phyloP scores from a whole-genome alignment of 2,888 invertebrate species.

The Macrophya annulata region DNA sequence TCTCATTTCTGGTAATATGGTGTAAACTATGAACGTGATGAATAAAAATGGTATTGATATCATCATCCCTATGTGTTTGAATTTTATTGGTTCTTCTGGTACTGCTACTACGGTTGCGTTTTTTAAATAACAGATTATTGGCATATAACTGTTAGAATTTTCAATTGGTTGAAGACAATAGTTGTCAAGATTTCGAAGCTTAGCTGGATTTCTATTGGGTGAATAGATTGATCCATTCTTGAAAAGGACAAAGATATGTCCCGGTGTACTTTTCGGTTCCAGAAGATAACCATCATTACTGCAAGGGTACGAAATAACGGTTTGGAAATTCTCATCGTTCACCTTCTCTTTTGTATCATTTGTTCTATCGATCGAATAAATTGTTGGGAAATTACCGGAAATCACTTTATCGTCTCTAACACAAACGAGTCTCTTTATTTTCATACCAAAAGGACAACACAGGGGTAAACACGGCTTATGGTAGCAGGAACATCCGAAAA shows the following conservation, averaged over 20 bases:
- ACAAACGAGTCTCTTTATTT: slow-evolving; percentile 13
- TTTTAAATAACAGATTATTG: not conserved
- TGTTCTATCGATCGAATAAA: slow-evolving; percentile 61
- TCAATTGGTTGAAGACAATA: slow-evolving; percentile 65
- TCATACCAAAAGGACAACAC: slow-evolving; percentile 64
- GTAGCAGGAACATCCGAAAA: not conserved
- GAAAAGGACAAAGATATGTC: slow-evolving; percentile 63
- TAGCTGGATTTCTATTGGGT: not conserved
- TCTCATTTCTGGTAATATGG: slow-evolving; percentile 71
- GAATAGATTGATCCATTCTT: slow-evolving; percentile 67
- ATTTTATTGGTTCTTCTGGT: not conserved
- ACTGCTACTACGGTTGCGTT: not conserved
- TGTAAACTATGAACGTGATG: slow-evolving; percentile 74
- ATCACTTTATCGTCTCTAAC: slow-evolving; percentile 28
- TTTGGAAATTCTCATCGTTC: slow-evolving; percentile 57
- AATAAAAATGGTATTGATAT: slow-evolving; percentile 74
- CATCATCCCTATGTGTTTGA: slow-evolving; percentile 64
- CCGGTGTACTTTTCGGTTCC: slow-evolving; percentile 55
- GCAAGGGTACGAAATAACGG: slow-evolving; percentile 65
- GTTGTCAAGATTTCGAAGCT: slow-evolving; percentile 37
- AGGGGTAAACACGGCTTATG: slow-evolving; percentile 62
- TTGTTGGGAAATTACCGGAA: slow-evolving; percentile 60
- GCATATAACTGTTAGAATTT: not conserved
- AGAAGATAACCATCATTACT: slow-evolving; percentile 60
- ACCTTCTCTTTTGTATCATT: slow-evolving; percentile 8